A percentile compares a stretch with the other conserved stretches of the same genome.
phyloP scores from a whole-genome alignment of 2,113 vertebrate species.

The Cyanoramphus novaezelandiae region DNA sequence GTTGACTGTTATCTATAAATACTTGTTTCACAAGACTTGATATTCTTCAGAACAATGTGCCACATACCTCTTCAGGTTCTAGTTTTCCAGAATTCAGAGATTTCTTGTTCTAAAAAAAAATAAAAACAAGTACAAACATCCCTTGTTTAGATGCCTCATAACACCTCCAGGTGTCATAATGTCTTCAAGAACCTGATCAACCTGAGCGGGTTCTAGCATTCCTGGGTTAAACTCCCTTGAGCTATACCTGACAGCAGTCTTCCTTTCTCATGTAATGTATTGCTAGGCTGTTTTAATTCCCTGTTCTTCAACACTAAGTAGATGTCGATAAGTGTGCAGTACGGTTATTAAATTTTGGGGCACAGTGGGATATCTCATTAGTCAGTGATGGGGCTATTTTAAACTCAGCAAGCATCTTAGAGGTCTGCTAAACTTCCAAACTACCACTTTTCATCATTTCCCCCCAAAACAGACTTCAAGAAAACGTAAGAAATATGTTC shows the following conservation, averaged over 20 bases:
- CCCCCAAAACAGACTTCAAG: constrained; percentile 12
- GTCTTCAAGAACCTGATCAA: neutral
- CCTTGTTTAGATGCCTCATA: neutral
- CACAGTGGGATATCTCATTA: constrained; percentile 60
- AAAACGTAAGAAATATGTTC: neutral
- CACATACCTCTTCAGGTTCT: neutral
- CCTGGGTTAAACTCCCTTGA: neutral
- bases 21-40: neutral
- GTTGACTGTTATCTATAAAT: neutral
- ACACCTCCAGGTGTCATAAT: neutral
- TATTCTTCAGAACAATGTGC: neutral
- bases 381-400: neutral
- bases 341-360: constrained; percentile 27
- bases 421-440: constrained; percentile 33
- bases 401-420: constrained; percentile 37
- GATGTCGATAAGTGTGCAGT: neutral
- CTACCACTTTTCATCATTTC: constrained; percentile 12
- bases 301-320: neutral
- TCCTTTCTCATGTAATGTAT: neutral
- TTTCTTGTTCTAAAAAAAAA: neutral
- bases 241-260: neutral
- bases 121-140: neutral
- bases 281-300: constrained; percentile 16
- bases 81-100: neutral
- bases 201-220: neutral